phyloP scores from a whole-genome alignment of 1,140 invertebrate genomes.

The Drosophila mojavensis region DNA sequence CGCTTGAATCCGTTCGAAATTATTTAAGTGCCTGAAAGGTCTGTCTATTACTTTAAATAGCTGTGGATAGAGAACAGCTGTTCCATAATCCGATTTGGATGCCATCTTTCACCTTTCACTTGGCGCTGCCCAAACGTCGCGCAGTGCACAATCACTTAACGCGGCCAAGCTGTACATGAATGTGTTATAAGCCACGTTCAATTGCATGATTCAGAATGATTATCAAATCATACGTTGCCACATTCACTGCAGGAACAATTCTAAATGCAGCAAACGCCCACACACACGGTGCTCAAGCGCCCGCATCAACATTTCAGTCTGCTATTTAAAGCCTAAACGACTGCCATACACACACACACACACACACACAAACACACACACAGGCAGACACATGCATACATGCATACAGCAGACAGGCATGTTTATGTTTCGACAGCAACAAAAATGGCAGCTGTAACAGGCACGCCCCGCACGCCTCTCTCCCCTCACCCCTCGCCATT shows the following conservation, averaged over 20 bases:
- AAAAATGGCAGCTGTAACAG: conserved; percentile 66
- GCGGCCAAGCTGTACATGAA: not conserved
- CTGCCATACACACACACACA: conserved; percentile 38
- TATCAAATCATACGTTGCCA: conserved; percentile 34
- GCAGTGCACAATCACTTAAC: not conserved
- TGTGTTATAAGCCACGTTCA: conserved; percentile 9
- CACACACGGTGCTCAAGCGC: not conserved
- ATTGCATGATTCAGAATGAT: conserved; percentile 15
- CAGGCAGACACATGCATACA: conserved; percentile 1
- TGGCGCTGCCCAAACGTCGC: not conserved
- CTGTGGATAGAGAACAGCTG: not conserved
- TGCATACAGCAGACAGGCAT: conserved; percentile 34
- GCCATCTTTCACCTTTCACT: not conserved
- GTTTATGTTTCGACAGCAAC: conserved; percentile 68
- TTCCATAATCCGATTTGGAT: not conserved
- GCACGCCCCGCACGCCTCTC: conserved; percentile 6
- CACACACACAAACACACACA: not conserved
- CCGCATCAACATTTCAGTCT: conserved; percentile 47
- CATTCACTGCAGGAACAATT: not conserved
- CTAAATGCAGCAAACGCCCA: not conserved
- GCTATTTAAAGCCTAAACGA: conserved; percentile 73
- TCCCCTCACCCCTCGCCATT: conserved; percentile 3
- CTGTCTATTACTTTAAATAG: not conserved
- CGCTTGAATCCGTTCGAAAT: too few relatives aligned
- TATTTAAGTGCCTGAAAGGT: too few relatives aligned